These are phyloP conservation scores for Carpatolechia fugitivella DNA, from an alignment of 2,888 invertebrate species.

Conservation along the genomic window DNA sequence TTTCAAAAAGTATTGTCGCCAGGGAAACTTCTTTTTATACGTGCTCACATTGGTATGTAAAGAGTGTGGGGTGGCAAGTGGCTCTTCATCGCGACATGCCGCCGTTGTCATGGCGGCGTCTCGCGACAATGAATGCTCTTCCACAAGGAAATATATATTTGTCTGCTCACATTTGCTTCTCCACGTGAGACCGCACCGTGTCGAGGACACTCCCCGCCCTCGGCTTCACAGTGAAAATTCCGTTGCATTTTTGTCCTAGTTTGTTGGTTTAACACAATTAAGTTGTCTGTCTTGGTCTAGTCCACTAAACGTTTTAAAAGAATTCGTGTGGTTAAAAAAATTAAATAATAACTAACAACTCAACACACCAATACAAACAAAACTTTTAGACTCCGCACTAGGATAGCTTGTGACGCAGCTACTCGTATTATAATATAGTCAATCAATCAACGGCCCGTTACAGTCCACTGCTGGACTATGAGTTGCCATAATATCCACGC, in stretches of 20 bases:
- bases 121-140: constrained; percentile 12
- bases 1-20: too few species aligned
- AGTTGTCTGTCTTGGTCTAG: background rate
- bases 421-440: too few species aligned
- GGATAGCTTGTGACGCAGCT: too few species aligned
- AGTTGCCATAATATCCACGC: too few species aligned
- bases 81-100: constrained; percentile 3
- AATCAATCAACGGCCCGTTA: too few species aligned
- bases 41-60: background rate
- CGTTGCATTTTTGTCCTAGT: background rate
- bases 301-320: too few species aligned
- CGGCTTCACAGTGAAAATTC: background rate
- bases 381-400: too few species aligned
- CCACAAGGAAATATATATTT: constrained; percentile 12
- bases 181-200: background rate
- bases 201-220: background rate
- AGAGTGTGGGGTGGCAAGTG: constrained; percentile 1
- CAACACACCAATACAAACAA: too few species aligned
- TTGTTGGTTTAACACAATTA: background rate
- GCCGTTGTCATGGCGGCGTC: background rate
- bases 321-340: too few species aligned
- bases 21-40: background rate
- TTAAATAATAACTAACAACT: too few species aligned
- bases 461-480: too few species aligned
- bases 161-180: constrained; percentile 11